Conservation (phyloP, 2,113 vertebrate species). For the Passerina amoena region DNA sequence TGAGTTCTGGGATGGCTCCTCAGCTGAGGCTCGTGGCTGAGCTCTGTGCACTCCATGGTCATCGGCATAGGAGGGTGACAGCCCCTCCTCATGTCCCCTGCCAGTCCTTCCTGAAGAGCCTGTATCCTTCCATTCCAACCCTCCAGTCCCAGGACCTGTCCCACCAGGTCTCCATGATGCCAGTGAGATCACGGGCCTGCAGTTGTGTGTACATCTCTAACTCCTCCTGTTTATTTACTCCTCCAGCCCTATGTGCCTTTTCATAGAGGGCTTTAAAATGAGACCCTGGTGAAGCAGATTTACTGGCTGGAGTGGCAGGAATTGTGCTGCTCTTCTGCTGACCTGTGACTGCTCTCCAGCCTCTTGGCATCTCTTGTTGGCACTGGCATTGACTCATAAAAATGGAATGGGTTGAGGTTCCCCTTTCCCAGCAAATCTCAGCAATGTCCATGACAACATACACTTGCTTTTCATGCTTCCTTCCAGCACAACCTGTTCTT, state of each 20-base stretch:
- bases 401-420: background rate
- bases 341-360: background rate
- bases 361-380: background rate
- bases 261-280: background rate
- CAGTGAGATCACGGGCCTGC: background rate
- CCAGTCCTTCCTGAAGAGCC: background rate
- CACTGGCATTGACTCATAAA: background rate
- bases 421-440: background rate
- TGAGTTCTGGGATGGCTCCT: background rate
- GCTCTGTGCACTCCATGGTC: background rate
- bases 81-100: background rate
- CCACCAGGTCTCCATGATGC: background rate
- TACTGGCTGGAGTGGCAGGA: background rate
- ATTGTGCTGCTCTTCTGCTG: background rate
- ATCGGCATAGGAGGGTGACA: background rate
- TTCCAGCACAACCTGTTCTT: background rate
- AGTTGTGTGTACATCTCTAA: background rate
- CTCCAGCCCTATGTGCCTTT: background rate
- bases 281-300: background rate
- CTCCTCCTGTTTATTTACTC: background rate
- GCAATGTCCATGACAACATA: background rate
- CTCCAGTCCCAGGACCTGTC: background rate
- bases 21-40: background rate
- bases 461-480: background rate
- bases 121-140: background rate